These are phyloP conservation scores for Halcyon leucocephala DNA, from an alignment of 2,797 vertebrate genomes.

Conservation along the genomic window DNA sequence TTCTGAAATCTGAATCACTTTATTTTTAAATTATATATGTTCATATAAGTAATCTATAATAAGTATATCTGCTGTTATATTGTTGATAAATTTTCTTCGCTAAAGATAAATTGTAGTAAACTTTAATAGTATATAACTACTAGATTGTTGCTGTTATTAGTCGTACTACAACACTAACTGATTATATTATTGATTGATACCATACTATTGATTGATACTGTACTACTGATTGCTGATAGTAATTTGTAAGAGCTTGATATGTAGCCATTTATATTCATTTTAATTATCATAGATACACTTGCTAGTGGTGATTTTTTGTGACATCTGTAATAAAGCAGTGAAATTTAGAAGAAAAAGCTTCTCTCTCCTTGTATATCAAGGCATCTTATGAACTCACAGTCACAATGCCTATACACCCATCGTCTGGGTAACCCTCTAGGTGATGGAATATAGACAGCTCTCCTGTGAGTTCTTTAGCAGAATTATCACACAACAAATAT, in stretches of 20 bases:
- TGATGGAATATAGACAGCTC: neutral
- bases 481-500: neutral
- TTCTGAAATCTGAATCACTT: neutral
- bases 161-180: neutral
- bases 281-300: neutral
- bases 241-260: neutral
- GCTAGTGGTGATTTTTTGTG: neutral
- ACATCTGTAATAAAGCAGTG: neutral
- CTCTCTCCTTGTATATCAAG: accelerated
- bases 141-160: neutral
- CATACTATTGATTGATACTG: neutral
- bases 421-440: neutral
- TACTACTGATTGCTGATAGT: neutral
- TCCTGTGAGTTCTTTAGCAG: neutral
- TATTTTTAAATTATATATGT: neutral
- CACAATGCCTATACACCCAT: accelerated
- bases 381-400: neutral
- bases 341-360: neutral
- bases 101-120: neutral
- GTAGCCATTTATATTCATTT: neutral
- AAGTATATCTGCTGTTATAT: neutral
- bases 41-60: neutral
- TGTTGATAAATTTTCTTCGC: neutral
- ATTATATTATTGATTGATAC: neutral
- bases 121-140: neutral